Conservation (phyloP, 2,797 vertebrate genomes). For the Anolis apletophallus region DNA sequence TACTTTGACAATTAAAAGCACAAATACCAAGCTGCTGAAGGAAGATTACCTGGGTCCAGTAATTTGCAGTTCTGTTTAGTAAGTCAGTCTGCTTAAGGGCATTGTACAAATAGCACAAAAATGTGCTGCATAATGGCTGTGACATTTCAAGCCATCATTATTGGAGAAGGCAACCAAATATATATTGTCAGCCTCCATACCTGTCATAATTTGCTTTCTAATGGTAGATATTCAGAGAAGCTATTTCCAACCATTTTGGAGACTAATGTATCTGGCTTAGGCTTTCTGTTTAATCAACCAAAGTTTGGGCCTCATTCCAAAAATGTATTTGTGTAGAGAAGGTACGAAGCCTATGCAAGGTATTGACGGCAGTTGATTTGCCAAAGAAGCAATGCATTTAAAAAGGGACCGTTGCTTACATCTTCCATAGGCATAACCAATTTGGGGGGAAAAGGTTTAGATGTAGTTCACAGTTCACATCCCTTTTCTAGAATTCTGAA, state of each 20-base stretch:
- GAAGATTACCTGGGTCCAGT: constrained; percentile 66
- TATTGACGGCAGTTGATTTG: no score
- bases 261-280: neutral
- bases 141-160: constrained; percentile 77
- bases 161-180: constrained; percentile 73
- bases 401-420: neutral
- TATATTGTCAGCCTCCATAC: constrained; percentile 64
- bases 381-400: neutral
- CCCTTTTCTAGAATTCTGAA: no score
- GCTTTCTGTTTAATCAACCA: neutral
- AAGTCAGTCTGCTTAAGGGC: constrained; percentile 72
- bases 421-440: neutral
- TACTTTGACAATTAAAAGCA: constrained; percentile 80
- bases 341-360: neutral
- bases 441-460: neutral
- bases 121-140: constrained; percentile 66
- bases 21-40: constrained; percentile 71
- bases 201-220: neutral
- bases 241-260: neutral
- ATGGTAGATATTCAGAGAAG: constrained; percentile 48
- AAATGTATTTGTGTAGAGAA: neutral
- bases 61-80: constrained; percentile 75
- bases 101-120: constrained; percentile 66
- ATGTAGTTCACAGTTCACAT: neutral
- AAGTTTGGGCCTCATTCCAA: neutral